phyloP scores from a whole-genome alignment of 2,113 vertebrate species.

The Aspidoscelis tigris region DNA sequence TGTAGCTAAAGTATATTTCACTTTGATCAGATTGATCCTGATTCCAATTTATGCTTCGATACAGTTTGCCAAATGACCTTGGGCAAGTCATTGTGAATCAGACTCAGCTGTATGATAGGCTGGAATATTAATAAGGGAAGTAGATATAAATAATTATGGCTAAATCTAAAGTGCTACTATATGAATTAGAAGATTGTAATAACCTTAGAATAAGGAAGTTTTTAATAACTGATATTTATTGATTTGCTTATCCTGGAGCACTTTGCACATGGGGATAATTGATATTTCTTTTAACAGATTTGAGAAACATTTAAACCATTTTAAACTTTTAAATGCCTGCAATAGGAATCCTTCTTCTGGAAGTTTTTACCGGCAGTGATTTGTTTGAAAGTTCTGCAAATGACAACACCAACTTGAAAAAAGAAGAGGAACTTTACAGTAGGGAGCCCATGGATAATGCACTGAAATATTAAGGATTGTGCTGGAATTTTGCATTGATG shows the following conservation, averaged over 20 bases:
- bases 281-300: conserved; percentile 19
- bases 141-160: conserved; percentile 1
- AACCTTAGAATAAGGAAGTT: conserved; percentile 3
- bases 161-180: neutral
- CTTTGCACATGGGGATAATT: neutral
- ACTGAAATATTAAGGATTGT: conserved; percentile 49
- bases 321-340: neutral
- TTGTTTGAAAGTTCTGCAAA: neutral
- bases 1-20: neutral
- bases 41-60: neutral
- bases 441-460: conserved; percentile 63
- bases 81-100: neutral
- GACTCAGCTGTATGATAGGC: neutral
- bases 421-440: conserved; percentile 11
- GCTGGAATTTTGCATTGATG: conserved; percentile 28
- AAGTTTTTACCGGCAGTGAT: neutral
- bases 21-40: neutral
- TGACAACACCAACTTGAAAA: neutral
- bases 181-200: conserved; percentile 5
- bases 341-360: conserved; percentile 3
- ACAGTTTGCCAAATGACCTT: neutral
- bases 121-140: neutral
- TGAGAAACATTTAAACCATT: conserved; percentile 1
- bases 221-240: conserved; percentile 4
- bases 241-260: neutral